Base-by-base conservation (phyloP, 92 coral and sea anemone genomes). In the Zoanthus solanderi region DNA sequence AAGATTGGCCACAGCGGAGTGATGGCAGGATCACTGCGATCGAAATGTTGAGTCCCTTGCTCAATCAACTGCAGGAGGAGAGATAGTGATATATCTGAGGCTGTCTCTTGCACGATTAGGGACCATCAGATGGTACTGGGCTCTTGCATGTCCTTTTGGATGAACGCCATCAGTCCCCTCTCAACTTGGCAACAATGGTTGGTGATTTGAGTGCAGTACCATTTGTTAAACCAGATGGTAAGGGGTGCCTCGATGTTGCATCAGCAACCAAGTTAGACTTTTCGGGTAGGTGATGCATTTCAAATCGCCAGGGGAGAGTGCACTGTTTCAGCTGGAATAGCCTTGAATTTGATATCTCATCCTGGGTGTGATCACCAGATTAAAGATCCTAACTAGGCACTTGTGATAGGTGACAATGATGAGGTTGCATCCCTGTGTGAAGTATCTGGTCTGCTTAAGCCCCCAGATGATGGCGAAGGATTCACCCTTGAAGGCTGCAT, bases 221-320 rank as follows among this genome's bases (percentile, higher is more conserved):
- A 53, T 82, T 89, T 56, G 46, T 89, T 61, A 91, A 72, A 77
- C 88, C 87, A 15, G 96, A 89, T 17, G 91, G 92, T 10, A 93
- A 93, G 23, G 23, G 23, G 23, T 23, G 23, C 23, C 23, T 23
- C 23, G 23, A 23, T 23, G 23, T 23, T 23, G 23, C 23, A 23
- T 23, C 23, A 23, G 23, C 23, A 23, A 23, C 23, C 23, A 23
- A 23, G 23, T 23, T 23, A 23, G 23, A 23, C 23, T 23, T 34
- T 1, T 3, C 42, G 1, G 42, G 42, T 34, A 3, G 42, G 42
- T 34, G 42, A 34, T 34, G 42, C 42, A 34, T 34, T 34, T 34
- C 3, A 34, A 34, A 23, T 23, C 23, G 23, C 23, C 23, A 23
- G 23, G 23, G 23, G 23, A 23, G 23, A 23, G 23, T 23, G 23